phyloP scores from a whole-genome alignment of 2,888 invertebrate species.

The Mimachlamys varia region DNA sequence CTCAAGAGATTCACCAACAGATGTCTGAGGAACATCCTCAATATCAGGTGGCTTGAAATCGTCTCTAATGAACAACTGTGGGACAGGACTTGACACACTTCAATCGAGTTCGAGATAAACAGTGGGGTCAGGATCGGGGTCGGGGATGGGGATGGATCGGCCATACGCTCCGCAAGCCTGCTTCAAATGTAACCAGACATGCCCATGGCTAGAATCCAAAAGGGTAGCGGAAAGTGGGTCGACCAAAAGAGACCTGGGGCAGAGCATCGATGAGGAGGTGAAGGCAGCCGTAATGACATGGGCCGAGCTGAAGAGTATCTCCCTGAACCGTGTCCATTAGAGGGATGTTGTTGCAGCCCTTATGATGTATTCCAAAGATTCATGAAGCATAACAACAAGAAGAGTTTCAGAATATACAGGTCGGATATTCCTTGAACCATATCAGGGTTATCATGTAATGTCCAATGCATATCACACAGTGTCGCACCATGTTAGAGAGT shows the following conservation, averaged over 20 bases:
- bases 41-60: conserved; percentile 1
- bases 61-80: neutral
- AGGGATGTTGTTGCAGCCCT: too few species aligned
- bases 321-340: too few species aligned
- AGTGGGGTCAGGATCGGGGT: too few species aligned
- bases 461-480: too few species aligned
- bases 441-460: too few species aligned
- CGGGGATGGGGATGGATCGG: conserved; percentile 13
- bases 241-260: neutral
- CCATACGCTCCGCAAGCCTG: neutral
- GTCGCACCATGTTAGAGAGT: too few species aligned
- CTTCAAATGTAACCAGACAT: neutral
- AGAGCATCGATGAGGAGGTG: neutral
- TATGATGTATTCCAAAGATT: too few species aligned
- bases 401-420: too few species aligned
- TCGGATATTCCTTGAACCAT: too few species aligned
- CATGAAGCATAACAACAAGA: too few species aligned
- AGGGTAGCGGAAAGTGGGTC: neutral
- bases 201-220: conserved; percentile 36
- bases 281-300: neutral
- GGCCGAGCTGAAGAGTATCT: neutral
- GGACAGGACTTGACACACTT: conserved; percentile 10
- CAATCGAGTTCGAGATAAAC: neutral
- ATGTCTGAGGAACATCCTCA: too few species aligned
- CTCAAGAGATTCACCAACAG: neutral